These are phyloP conservation scores for Sinocyclocheilus anshuiensis DNA, from an alignment of 2,113 vertebrate species.

Conservation along the genomic window DNA sequence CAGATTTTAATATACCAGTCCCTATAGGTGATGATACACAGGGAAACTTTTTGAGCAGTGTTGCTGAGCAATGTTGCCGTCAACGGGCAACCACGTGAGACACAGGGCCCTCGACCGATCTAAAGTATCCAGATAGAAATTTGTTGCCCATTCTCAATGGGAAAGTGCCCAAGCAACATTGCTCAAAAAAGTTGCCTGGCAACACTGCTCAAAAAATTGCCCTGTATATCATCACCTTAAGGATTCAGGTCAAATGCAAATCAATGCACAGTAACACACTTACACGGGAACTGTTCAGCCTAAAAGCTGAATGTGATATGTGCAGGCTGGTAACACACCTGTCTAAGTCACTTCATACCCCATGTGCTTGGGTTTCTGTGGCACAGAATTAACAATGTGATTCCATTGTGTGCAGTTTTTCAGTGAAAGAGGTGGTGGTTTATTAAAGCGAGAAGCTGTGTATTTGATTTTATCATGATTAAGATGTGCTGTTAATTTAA, in stretches of 20 bases:
- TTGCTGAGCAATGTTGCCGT: too few species aligned
- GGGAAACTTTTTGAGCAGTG: too few species aligned
- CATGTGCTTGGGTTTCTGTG: constrained; percentile 13
- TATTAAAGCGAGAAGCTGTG: neutral
- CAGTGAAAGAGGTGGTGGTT: constrained; percentile 10
- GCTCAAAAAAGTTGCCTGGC: too few species aligned
- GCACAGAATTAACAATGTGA: neutral
- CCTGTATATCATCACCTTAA: too few species aligned
- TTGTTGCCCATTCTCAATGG: too few species aligned
- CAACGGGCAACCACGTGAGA: too few species aligned
- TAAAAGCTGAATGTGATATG: constrained; percentile 26
- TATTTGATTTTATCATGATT: neutral
- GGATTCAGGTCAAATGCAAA: neutral
- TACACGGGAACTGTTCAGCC: neutral
- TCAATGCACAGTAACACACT: constrained; percentile 6
- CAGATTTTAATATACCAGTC: too few species aligned
- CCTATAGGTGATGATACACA: too few species aligned
- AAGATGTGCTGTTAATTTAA: neutral
- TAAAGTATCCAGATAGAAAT: too few species aligned
- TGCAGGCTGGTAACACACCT: constrained; percentile 9
- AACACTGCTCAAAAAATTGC: too few species aligned
- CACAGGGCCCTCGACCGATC: too few species aligned
- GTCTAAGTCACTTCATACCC: neutral
- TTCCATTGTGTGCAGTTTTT: constrained; percentile 9
- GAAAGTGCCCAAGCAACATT: too few species aligned